These are phyloP conservation scores for Microctonus aethiopoides DNA, from an alignment of 2,888 invertebrate species.

Conservation along the genomic window DNA sequence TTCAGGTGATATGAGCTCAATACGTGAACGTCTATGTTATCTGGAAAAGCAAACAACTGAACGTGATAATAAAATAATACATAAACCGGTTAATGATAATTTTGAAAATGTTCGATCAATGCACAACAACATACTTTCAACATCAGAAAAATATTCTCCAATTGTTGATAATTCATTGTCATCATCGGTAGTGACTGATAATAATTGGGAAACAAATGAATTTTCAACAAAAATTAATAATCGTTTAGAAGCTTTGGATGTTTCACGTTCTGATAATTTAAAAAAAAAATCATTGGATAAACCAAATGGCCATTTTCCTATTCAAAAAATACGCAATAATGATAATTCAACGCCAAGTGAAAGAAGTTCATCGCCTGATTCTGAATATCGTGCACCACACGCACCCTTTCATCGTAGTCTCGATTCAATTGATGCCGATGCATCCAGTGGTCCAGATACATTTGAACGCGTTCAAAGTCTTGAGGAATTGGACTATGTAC, in stretches of 20 bases:
- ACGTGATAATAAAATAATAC: conserved; percentile 50
- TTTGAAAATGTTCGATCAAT: conserved; percentile 55
- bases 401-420: conserved; percentile 72
- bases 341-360: conserved; percentile 62
- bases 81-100: conserved; percentile 47
- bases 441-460: conserved; percentile 67
- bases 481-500: conserved; percentile 71
- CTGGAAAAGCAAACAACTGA: conserved; percentile 70
- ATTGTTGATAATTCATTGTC: conserved; percentile 16
- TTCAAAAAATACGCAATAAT: conserved; percentile 46
- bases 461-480: conserved; percentile 76
- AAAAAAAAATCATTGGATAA: conserved; percentile 51
- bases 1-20: conserved; percentile 73
- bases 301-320: conserved; percentile 53
- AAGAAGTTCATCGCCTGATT: conserved; percentile 62
- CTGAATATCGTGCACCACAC: conserved; percentile 58
- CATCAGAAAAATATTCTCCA: conserved; percentile 53
- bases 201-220: conserved; percentile 48
- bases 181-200: conserved; percentile 26
- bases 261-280: conserved; percentile 68
- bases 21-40: conserved; percentile 74
- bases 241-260: conserved; percentile 69
- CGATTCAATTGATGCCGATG: conserved; percentile 75
- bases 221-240: conserved; percentile 65
- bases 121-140: conserved; percentile 56